Percentiles rank a stretch among this genome's conserved stretches.
Conservation (phyloP, 92 coral and sea anemone species). For the Zoanthus solanderi region DNA sequence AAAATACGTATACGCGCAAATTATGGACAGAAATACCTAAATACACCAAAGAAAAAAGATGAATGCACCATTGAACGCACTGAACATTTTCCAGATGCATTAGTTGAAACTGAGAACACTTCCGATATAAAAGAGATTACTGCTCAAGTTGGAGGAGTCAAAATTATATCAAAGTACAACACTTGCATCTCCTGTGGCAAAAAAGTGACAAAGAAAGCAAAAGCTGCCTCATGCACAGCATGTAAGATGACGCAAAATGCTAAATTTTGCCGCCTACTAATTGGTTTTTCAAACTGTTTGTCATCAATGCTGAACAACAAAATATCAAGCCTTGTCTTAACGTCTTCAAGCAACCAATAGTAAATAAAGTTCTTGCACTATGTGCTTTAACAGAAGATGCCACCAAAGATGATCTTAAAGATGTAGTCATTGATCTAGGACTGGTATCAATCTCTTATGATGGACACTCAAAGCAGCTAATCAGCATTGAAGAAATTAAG, state of each 20-base stretch:
- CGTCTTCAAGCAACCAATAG: background rate
- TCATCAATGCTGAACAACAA: background rate
- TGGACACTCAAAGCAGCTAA: background rate
- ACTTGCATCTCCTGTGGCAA: conserved; percentile 15
- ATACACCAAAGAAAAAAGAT: background rate
- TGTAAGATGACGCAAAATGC: conserved; percentile 38
- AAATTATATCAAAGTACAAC: conserved; percentile 4
- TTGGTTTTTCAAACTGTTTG: conserved; percentile 2
- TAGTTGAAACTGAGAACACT: background rate
- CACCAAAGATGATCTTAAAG: background rate
- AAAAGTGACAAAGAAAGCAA: conserved; percentile 18
- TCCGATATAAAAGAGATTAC: conserved; percentile 28
- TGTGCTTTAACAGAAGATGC: background rate
- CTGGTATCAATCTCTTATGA: background rate
- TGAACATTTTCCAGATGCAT: conserved; percentile 6
- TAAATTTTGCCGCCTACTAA: background rate
- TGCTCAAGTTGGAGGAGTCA: conserved; percentile 17
- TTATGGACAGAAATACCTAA: conserved; percentile 31
- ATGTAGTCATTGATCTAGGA: background rate
- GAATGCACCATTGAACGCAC: conserved; percentile 1
- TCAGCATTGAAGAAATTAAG: background rate
- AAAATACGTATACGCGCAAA: conserved; percentile 29
- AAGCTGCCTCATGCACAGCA: conserved; percentile 25
- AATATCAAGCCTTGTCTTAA: background rate
- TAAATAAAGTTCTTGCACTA: background rate